Conservation (phyloP, 2,113 vertebrate genomes). For the Corythaixoides concolor region DNA sequence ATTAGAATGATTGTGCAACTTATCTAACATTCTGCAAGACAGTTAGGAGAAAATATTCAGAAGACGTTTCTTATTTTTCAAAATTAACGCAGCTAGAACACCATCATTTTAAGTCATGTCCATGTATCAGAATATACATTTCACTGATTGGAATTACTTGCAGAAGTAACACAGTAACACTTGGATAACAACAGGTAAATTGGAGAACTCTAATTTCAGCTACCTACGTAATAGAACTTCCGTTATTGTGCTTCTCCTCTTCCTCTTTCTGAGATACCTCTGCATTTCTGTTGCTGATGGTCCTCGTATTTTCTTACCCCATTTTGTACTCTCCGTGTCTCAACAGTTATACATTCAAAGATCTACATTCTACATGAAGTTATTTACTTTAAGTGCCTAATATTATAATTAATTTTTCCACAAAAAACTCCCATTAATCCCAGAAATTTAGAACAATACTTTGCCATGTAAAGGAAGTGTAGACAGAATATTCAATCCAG, state of each 20-base stretch:
- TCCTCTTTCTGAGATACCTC: background rate
- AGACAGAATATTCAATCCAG: background rate
- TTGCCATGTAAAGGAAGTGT: background rate
- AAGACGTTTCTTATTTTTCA: background rate
- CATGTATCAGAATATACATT: background rate
- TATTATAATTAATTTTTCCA: background rate
- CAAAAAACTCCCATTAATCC: background rate
- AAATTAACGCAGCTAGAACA: background rate
- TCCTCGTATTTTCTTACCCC: background rate
- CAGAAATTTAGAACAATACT: background rate
- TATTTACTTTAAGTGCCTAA: background rate
- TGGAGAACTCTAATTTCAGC: background rate
- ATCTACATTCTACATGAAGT: background rate
- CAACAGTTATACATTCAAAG: background rate
- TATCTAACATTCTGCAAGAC: background rate
- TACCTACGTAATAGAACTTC: background rate
- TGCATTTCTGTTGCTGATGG: background rate
- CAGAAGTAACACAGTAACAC: background rate
- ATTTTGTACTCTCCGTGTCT: background rate
- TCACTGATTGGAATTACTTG: background rate
- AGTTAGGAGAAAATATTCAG: background rate
- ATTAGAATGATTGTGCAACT: background rate
- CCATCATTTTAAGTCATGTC: background rate
- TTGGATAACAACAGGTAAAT: background rate
- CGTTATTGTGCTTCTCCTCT: background rate